Percentiles rank a stretch among this genome's conserved stretches.
phyloP scores from a whole-genome alignment of 2,797 vertebrate species.

The Pipistrellus kuhlii region DNA sequence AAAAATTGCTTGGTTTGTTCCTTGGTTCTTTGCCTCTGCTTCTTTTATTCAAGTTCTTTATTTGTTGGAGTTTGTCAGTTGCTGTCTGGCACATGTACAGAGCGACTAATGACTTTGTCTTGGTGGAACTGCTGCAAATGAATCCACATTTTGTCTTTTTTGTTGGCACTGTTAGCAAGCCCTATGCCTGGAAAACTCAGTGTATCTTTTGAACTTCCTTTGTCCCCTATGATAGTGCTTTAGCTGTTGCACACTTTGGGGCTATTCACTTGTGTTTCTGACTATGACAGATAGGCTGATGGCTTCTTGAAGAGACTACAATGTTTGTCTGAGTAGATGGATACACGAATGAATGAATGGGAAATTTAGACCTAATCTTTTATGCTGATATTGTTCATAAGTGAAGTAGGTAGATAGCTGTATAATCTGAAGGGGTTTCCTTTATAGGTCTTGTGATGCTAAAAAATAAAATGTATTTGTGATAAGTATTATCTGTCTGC shows the following conservation, averaged over 20 bases:
- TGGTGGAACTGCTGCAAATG: not conserved
- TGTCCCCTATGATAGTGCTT: not conserved
- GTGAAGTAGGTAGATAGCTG: not conserved
- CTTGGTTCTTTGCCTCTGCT: not conserved
- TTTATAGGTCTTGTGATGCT: not conserved
- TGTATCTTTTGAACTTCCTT: not conserved
- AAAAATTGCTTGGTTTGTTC: not conserved
- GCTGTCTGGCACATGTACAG: not conserved
- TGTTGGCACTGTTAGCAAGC: not conserved
- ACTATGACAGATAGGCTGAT: not conserved
- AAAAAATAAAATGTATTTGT: not conserved
- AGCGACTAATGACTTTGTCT: not conserved
- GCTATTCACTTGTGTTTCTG: not conserved
- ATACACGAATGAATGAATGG: not conserved
- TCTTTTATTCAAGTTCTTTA: conserved; percentile 7
- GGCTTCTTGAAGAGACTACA: not conserved
- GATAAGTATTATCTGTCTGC: not conserved
- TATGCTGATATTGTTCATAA: conserved; percentile 5
- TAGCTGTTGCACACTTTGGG: not conserved
- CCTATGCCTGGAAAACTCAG: not conserved
- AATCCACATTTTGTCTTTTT: not conserved
- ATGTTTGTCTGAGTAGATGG: not conserved
- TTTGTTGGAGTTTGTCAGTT: conserved; percentile 7
- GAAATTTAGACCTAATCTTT: not conserved
- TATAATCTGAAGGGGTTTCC: not conserved